Evolutionary conservation across 2,888 invertebrate genomes (phyloP), one percentile per base, ranked within the genome.

Genomic region (Athripsodes cinereus): DNA sequence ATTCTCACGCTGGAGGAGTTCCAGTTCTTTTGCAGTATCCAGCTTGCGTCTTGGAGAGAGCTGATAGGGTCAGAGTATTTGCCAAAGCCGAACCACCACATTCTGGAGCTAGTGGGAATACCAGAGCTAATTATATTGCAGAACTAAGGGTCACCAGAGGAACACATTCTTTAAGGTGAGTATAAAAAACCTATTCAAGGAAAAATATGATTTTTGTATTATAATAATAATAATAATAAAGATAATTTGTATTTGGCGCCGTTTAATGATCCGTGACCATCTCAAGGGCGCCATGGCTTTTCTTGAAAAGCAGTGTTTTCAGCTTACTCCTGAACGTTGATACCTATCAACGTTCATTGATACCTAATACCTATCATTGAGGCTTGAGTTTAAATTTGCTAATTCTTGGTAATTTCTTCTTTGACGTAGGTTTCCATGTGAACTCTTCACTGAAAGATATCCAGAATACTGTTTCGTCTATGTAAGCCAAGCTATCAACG

Each of bases 391-490:
- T n/a, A n/a, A n/a, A n/a, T n/a, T n/a, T n/a, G n/a, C n/a, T n/a
- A n/a, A n/a, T n/a, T n/a, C n/a, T n/a, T 78, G 79, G n/a, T n/a
- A n/a, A n/a, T n/a, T n/a, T n/a, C n/a, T n/a, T n/a, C n/a, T n/a
- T n/a, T n/a, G n/a, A n/a, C 1, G n/a, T n/a, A 74, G 79, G 65
- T 92, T 92, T 72, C 87, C 86, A 71, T 92, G 92, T 68, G 87
- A 90, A 16, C 77, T 90, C 49, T 92, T 92, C 75, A 86, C 86
- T 52, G 92, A 92, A 72, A 80, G 86, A 52, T 92, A 85, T 69
- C 86, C 91, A 22, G 92, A 92, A 71, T 92, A 91, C 69, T 92
- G 92, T 74, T 92, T 92, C 74, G 88, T 90, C 57, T 92, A 92
- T 72, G 90, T 92, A 31, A 92, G 89, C 40, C 88, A 91, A 68